Evolutionary conservation across 2,113 vertebrate species (phyloP).

Genomic region (Entomyzon cyanotis): DNA sequence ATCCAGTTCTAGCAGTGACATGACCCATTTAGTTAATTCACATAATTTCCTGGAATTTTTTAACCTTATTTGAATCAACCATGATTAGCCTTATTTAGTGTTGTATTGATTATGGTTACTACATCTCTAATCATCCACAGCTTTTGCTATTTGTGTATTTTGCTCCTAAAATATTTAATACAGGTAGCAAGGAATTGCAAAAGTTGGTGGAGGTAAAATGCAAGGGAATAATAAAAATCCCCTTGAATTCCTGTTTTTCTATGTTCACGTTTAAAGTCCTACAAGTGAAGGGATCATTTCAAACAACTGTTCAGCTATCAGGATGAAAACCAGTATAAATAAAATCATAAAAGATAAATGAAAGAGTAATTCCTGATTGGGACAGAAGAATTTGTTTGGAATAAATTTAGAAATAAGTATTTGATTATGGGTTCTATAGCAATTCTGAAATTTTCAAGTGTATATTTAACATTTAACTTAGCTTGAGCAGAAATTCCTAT

Average conservation of each 20-base stretch:
- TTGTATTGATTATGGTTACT: not conserved
- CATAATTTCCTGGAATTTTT: not conserved
- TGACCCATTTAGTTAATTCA: not conserved
- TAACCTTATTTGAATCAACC: not conserved
- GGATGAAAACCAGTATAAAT: not conserved
- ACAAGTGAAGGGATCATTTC: not conserved
- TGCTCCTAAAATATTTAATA: not conserved
- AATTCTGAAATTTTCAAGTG: not conserved
- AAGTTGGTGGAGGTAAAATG: not conserved
- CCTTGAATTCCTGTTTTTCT: not conserved
- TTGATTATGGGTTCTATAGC: not conserved
- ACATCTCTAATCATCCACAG: not conserved
- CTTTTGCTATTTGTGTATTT: not conserved
- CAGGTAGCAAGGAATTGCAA: not conserved
- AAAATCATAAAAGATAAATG: not conserved
- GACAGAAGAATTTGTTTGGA: not conserved
- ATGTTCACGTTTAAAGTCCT: not conserved
- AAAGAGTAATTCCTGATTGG: not conserved
- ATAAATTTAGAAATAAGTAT: not conserved
- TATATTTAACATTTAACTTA: not conserved
- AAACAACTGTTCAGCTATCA: not conserved
- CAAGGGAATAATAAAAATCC: not conserved
- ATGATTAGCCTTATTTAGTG: not conserved
- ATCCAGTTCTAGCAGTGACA: not conserved
- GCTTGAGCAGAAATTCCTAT: not conserved